Evolutionary conservation across 2,888 invertebrate species (phyloP).

Genomic region (Meta bourneti): DNA sequence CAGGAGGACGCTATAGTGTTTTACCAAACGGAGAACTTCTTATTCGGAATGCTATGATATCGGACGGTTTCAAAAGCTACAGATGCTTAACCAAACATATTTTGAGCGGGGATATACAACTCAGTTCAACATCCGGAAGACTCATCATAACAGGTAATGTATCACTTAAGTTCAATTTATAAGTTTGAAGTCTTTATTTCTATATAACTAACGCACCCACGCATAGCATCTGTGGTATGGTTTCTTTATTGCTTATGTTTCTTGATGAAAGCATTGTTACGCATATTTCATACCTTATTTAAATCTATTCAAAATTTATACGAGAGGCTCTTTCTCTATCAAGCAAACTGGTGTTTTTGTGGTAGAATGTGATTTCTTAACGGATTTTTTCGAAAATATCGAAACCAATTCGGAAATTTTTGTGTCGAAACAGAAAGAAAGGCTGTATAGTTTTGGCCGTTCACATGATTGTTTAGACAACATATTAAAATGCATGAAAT

Average conservation of each 20-base stretch:
- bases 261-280: neutral
- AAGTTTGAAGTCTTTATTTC: neutral
- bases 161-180: neutral
- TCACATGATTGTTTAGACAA: no score
- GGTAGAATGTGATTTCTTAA: no score
- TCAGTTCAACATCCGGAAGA: slow-evolving; percentile 86
- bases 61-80: slow-evolving; percentile 90
- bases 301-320: neutral
- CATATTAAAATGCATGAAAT: no score
- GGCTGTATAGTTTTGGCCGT: no score
- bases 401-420: no score
- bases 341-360: no score
- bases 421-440: no score
- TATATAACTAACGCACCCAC: neutral
- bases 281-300: no score
- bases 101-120: slow-evolving; percentile 88
- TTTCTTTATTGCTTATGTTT: neutral
- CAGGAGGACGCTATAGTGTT: slow-evolving; percentile 82
- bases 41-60: slow-evolving; percentile 89
- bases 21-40: slow-evolving; percentile 91
- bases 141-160: slow-evolving; percentile 80
- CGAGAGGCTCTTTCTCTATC: no score
- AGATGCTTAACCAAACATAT: slow-evolving; percentile 91
- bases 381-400: no score
- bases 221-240: neutral